Evolutionary conservation across 2,888 invertebrate species (phyloP), one percentile per base, ranked within the genome.

Genomic region (Polyommatus iphigenia): DNA sequence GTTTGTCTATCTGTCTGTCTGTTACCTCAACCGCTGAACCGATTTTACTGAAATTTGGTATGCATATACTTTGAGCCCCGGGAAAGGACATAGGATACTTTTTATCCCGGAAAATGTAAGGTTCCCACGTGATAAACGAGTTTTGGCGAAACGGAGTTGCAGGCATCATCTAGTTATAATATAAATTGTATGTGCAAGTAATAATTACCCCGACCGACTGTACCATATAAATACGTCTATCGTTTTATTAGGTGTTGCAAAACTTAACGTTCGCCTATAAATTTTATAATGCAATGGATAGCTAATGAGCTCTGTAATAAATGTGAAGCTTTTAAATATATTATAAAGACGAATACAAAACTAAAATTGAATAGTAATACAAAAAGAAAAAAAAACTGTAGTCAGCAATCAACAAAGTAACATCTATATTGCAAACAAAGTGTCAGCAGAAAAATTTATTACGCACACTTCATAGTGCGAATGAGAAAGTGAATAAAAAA

Each of bases 401-500:
- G 15, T 29, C 67, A 67, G 18, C 67, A 29, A 32, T 29, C 29
- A 15, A 32, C 29, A 67, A 67, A 13, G 54, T 71, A 29, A 54
- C 29, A 54, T 50, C 46, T 71, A 1, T 32, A 50, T 24, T 54
- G 1, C n/a, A 67, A 71, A 50, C 32, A 77, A 71, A 41, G 46
- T 36, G 41, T 67, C 57, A 54, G 24, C 41, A 72, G 20, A 50
- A 54, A n/a, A 57, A 57, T 54, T 18, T 67, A 67, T 67, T 32
- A 67, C 67, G 67, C 15, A 67, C 67, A 67, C 67, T 67, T 67
- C 67, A 32, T 67, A 18, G 67, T 29, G 67, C 6, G 10, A 80
- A 77, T 76, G 79, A 79, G 82, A 83, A 84, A 84, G 84, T 82
- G 82, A 84, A 81, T 84, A 82, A 81, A 81, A 82, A 84, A 82